Evolutionary conservation across 2,797 vertebrate genomes (phyloP), one percentile per base, ranked within the genome.

Genomic region (Propithecus perrieri): DNA sequence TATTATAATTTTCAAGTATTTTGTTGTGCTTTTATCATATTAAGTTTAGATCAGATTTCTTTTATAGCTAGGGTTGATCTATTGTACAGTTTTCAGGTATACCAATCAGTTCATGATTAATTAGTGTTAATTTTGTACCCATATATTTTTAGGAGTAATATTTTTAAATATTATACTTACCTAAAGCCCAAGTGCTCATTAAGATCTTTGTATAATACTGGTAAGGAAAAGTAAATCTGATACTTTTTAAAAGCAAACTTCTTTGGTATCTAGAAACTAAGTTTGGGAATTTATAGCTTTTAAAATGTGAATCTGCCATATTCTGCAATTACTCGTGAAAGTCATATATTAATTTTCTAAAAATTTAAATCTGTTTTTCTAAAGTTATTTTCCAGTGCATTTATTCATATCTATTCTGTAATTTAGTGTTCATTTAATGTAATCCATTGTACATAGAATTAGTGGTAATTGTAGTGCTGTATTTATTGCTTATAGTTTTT

Each of bases 401-500:
- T 81, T 72, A 74, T 85, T 94, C 94, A 84, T 41, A 92, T 86
- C 71, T 89, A 89, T 93, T 94, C 90, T 98, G 95, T 85, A 97
- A 97, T 97, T 95, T 95, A 92, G 43, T 85, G 71, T 96, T 88
- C 78, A 38, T 95, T 97, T 93, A 88, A 13, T 97, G 72, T 97
- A 96, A 65, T 85, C 63, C 95, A 93, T 24, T 98, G 97, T 98
- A 98, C 94, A 98, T 97, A 98, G 93, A 97, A 96, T 87, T 92
- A 95, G 72, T 81, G 72, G 85, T 96, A 96, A 55, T 30, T 84
- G 38, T 38, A 89, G 72, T 95, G 81, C 35, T 97, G 96, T 98
- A 98, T 98, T 98, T 98, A 98, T 98, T 98, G 97, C 96, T 97
- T 97, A 95, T 75, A 53, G 43, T 30, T 96, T 97, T 97, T 59